Conservation (phyloP, 2,888 invertebrate species). For the Drosophila mettleri region DNA sequence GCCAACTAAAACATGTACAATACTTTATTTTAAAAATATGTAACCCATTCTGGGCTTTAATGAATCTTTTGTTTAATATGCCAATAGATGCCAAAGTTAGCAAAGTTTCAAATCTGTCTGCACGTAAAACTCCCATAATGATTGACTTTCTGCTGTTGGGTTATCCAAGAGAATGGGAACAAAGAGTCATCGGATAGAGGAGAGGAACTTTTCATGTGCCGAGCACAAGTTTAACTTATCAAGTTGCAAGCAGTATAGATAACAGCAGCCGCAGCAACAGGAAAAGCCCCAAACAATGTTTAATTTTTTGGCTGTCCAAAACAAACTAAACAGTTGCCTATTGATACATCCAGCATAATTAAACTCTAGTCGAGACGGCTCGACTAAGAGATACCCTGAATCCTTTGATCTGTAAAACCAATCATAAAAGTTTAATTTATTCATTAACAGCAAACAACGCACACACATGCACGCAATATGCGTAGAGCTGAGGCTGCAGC, state of each 20-base stretch:
- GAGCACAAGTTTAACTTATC: conserved; percentile 60
- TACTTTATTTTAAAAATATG: conserved; percentile 39
- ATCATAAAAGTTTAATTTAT: too few relatives aligned
- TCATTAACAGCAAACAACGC: too few relatives aligned
- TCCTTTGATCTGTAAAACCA: too few relatives aligned
- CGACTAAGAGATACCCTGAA: too few relatives aligned
- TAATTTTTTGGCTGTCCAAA: conserved; percentile 8
- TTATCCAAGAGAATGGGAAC: background rate
- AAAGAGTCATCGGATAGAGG: background rate
- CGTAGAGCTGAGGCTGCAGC: too few relatives aligned
- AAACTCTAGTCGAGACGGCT: too few relatives aligned
- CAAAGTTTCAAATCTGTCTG: conserved; percentile 68
- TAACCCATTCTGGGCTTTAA: conserved; percentile 70
- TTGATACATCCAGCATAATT: conserved; percentile 1
- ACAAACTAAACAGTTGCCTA: conserved; percentile 10
- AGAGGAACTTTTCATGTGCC: conserved; percentile 22
- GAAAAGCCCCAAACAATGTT: conserved; percentile 9
- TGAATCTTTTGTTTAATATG: conserved; percentile 79
- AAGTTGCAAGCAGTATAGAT: conserved; percentile 48
- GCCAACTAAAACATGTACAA: conserved; percentile 5
- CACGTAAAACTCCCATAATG: conserved; percentile 44
- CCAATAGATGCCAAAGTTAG: conserved; percentile 58
- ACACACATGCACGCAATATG: too few relatives aligned
- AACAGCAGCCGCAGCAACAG: conserved; percentile 6
- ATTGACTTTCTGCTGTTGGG: conserved; percentile 28